phyloP scores from a whole-genome alignment of 2,113 vertebrate species.

The Gavia stellata region DNA sequence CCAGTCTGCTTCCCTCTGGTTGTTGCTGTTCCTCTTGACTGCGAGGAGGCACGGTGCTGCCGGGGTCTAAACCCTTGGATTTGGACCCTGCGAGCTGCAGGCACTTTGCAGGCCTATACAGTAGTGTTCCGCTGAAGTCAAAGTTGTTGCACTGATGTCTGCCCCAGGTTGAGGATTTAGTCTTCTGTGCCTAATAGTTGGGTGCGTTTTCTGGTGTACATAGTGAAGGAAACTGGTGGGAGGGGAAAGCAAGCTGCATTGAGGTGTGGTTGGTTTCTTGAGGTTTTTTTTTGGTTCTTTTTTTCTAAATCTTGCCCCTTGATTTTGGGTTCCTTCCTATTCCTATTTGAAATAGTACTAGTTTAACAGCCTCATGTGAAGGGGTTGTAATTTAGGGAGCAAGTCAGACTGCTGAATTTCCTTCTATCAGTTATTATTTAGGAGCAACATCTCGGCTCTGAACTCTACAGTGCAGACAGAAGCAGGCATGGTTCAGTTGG shows the following conservation, averaged over 20 bases:
- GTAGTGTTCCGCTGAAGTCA: not conserved
- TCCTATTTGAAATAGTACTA: not conserved
- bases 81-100: not conserved
- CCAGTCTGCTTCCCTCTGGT: not conserved
- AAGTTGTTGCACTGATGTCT: not conserved
- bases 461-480: not conserved
- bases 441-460: not conserved
- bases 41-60: accelerated
- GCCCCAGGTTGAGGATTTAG: not conserved
- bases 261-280: not conserved
- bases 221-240: not conserved
- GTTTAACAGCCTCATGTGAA: not conserved
- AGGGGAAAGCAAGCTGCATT: not conserved
- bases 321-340: not conserved
- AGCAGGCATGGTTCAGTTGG: not conserved
- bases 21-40: not conserved
- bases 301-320: not conserved
- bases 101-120: not conserved
- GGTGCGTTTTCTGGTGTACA: not conserved
- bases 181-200: not conserved
- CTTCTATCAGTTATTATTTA: not conserved
- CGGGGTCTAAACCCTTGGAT: not conserved
- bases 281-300: not conserved
- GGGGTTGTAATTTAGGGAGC: not conserved
- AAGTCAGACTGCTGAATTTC: not conserved